Evolutionary conservation across 2,113 vertebrate species (phyloP).

Genomic region (Ceyx margarethae): DNA sequence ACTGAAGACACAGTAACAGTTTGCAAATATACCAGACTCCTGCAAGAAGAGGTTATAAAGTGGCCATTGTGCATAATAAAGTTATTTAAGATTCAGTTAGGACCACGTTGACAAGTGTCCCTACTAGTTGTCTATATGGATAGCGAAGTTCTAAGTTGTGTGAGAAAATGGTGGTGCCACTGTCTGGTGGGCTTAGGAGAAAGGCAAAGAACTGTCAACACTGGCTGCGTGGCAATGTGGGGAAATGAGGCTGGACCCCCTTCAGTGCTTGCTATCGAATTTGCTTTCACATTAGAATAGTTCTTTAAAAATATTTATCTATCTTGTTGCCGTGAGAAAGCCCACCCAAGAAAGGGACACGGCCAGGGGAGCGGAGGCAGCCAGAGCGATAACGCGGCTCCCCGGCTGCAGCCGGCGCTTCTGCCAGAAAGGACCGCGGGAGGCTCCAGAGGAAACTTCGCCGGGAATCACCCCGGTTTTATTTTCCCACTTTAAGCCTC

Average conservation of each 20-base stretch:
- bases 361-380: rapidly evolving
- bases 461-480: neutral
- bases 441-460: rapidly evolving
- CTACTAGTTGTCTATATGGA: too few species aligned
- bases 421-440: neutral
- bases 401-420: rapidly evolving
- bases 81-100: neutral
- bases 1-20: neutral
- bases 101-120: neutral
- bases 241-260: rapidly evolving
- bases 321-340: rapidly evolving
- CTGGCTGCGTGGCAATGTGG: rapidly evolving
- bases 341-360: too few species aligned
- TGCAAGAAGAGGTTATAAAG: neutral
- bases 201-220: too few species aligned
- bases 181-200: rapidly evolving
- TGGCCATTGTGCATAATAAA: rapidly evolving
- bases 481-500: too few species aligned
- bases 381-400: rapidly evolving
- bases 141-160: neutral
- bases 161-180: rapidly evolving
- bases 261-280: neutral
- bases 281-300: rapidly evolving
- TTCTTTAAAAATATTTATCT: rapidly evolving
- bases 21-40: neutral